These are phyloP conservation scores for Heterocephalus glaber DNA, from an alignment of 2,113 vertebrate species.

Conservation along the genomic window DNA sequence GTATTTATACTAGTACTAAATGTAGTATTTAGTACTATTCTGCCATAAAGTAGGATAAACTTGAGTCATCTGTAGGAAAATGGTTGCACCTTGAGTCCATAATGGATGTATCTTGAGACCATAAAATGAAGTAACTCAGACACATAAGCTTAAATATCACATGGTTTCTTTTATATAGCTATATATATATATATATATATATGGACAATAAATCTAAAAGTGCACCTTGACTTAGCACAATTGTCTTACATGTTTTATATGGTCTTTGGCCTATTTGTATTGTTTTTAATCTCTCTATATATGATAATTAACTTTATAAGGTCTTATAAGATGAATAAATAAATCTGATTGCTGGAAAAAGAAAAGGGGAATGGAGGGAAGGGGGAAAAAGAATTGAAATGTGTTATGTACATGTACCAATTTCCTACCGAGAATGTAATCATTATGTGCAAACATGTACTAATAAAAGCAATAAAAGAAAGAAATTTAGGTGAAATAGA, in stretches of 20 bases:
- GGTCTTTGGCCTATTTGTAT: background rate
- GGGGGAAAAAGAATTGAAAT: background rate
- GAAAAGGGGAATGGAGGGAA: background rate
- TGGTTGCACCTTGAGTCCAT: background rate
- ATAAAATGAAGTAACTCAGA: background rate
- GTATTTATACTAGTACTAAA: background rate
- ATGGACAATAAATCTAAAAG: background rate
- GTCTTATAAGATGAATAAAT: background rate
- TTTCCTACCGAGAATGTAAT: background rate
- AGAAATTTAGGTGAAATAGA: constrained; percentile 9
- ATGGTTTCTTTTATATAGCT: background rate
- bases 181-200: no score
- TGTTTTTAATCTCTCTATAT: background rate
- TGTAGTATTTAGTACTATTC: background rate
- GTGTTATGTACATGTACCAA: background rate
- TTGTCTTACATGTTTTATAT: background rate
- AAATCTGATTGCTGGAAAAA: background rate
- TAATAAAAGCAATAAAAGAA: background rate
- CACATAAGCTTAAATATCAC: background rate
- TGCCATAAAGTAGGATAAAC: background rate
- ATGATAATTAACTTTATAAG: background rate
- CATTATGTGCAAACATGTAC: background rate
- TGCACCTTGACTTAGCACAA: background rate
- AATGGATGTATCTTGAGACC: no score
- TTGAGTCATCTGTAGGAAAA: background rate